phyloP scores from a whole-genome alignment of 1,140 invertebrate species.

The Aleiodes sp. region DNA sequence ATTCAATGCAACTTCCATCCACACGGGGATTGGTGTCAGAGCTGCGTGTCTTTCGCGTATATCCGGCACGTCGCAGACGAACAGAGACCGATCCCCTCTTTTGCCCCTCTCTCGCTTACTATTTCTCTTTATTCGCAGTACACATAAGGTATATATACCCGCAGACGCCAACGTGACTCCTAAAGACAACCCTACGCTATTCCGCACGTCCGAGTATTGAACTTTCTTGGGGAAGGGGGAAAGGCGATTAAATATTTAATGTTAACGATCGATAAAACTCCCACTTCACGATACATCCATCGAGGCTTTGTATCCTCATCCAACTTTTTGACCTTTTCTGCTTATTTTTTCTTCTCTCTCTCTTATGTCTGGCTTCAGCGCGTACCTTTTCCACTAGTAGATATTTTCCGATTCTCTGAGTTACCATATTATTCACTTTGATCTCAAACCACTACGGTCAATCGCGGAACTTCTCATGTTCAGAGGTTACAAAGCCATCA shows the following conservation, averaged over 20 bases:
- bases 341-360: too few relatives aligned
- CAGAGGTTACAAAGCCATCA: too few relatives aligned
- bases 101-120: too few relatives aligned
- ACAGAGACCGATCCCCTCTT: too few relatives aligned
- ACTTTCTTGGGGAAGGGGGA: conserved; percentile 55
- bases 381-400: conserved; percentile 16
- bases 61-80: conserved; percentile 1
- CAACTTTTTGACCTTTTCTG: conserved; percentile 28
- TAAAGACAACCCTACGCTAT: conserved; percentile 34
- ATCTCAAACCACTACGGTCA: too few relatives aligned
- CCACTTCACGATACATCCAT: conserved; percentile 34
- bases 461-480: too few relatives aligned
- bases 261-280: conserved; percentile 48
- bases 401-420: too few relatives aligned
- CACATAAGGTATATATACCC: neutral
- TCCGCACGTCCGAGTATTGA: conserved; percentile 48
- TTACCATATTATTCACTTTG: too few relatives aligned
- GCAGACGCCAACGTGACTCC: conserved; percentile 20
- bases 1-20: conserved; percentile 30
- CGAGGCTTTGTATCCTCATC: conserved; percentile 35
- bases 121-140: neutral
- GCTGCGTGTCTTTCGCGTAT: conserved; percentile 5
- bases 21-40: conserved; percentile 15
- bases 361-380: conserved; percentile 26
- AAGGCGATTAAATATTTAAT: conserved; percentile 57